A percentile compares a stretch with the other conserved stretches of the same genome.
These are phyloP conservation scores for Euclidia mi DNA, from an alignment of 2,888 invertebrate genomes.

Conservation along the genomic window DNA sequence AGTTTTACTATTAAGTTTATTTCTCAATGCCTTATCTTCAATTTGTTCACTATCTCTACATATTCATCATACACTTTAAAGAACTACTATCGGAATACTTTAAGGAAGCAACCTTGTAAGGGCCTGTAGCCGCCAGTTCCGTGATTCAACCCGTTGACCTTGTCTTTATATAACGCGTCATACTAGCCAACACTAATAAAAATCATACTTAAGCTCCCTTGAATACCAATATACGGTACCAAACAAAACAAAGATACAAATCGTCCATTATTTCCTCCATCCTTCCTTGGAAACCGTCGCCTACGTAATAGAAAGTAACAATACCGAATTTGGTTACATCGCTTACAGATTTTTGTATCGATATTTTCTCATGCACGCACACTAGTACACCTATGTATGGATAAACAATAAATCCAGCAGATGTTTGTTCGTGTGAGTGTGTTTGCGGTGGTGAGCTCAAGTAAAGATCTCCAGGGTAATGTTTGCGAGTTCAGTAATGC, in stretches of 20 bases:
- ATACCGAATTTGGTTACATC: not conserved
- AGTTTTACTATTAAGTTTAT: no score
- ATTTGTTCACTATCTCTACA: no score
- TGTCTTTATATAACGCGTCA: constrained; percentile 25
- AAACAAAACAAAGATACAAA: constrained; percentile 7
- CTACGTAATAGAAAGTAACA: constrained; percentile 12
- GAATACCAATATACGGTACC: constrained; percentile 18
- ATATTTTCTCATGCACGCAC: not conserved
- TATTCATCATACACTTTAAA: no score
- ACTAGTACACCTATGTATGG: not conserved
- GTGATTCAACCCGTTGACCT: constrained; percentile 23
- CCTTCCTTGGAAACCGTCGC: not conserved
- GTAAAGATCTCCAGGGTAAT: constrained; percentile 19
- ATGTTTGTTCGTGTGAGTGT: constrained; percentile 1
- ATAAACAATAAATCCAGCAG: constrained; percentile 23
- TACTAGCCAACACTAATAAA: constrained; percentile 14
- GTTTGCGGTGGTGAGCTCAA: constrained; percentile 23
- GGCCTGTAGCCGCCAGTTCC: no score
- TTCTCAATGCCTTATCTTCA: no score
- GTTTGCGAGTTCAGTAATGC: constrained; percentile 18
- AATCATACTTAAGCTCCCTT: constrained; percentile 23
- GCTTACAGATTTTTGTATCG: not conserved
- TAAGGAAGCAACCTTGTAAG: no score
- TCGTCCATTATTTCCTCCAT: not conserved
- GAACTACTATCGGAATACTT: no score